Percentiles rank a stretch among this genome's conserved stretches.
Evolutionary conservation across 2,797 vertebrate species (phyloP).

Genomic region (Tangara arthus): DNA sequence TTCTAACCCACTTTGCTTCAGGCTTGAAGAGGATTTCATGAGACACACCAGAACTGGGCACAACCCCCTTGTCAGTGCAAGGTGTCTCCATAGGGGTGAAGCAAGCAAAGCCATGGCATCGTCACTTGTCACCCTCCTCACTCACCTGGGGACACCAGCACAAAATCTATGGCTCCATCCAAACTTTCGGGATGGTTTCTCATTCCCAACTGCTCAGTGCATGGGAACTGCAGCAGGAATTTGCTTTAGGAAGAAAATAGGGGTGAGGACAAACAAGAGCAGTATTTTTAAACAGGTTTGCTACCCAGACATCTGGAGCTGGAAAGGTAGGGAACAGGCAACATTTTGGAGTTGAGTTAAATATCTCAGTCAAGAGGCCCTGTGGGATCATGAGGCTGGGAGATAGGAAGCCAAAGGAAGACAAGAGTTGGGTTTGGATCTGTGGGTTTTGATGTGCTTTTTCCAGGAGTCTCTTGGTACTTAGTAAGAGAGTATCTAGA

Average conservation of each 20-base stretch:
- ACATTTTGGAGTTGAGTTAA: background rate
- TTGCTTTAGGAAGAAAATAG: background rate
- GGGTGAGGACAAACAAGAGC: background rate
- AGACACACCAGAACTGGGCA: background rate
- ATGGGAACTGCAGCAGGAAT: background rate
- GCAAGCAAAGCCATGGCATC: background rate
- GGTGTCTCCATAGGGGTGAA: background rate
- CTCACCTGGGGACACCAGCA: background rate
- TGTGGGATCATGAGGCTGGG: background rate
- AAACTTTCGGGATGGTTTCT: background rate
- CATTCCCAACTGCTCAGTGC: fast-evolving
- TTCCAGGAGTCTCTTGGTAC: background rate
- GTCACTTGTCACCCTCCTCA: background rate
- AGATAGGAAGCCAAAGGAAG: background rate
- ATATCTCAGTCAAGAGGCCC: background rate
- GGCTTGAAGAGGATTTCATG: background rate
- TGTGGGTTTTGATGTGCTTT: background rate
- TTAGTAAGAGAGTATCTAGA: background rate
- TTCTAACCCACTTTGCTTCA: background rate
- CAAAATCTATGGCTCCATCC: background rate
- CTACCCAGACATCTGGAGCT: background rate
- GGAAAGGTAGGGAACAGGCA: background rate
- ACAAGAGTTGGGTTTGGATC: background rate
- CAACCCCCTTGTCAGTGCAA: background rate
- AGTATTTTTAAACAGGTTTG: background rate